These are phyloP conservation scores for Eupithecia pulchellata DNA, from an alignment of 2,888 invertebrate genomes.

Conservation along the genomic window DNA sequence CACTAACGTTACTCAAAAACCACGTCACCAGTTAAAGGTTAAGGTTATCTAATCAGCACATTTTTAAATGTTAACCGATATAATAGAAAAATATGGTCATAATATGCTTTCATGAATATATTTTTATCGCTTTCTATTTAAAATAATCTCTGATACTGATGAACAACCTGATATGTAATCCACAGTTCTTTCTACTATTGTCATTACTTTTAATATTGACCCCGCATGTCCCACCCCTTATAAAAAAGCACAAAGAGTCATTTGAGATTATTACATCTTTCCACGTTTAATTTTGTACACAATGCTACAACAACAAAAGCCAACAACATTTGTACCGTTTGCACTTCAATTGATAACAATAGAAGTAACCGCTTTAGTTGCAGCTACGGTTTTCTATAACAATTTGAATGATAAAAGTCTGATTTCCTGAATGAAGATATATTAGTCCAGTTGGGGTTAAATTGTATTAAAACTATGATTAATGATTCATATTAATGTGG, in stretches of 20 bases:
- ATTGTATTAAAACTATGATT: slow-evolving; percentile 85
- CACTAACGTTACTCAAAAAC: too few relatives aligned
- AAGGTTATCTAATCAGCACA: neutral
- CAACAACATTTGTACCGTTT: slow-evolving; percentile 76
- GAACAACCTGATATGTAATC: slow-evolving; percentile 42
- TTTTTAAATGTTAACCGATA: neutral
- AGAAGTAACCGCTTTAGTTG: slow-evolving; percentile 67
- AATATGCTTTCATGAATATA: neutral
- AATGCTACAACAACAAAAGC: slow-evolving; percentile 81
- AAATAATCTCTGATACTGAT: neutral
- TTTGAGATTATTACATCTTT: slow-evolving; percentile 83
- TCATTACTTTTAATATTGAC: slow-evolving; percentile 65
- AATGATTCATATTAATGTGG: slow-evolving; percentile 80
- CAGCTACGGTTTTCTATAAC: slow-evolving; percentile 71
- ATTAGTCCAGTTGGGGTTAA: slow-evolving; percentile 84
- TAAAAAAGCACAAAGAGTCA: slow-evolving; percentile 78
- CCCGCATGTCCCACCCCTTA: slow-evolving; percentile 77
- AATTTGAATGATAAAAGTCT: slow-evolving; percentile 82
- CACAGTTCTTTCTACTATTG: slow-evolving; percentile 24
- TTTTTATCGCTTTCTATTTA: neutral
- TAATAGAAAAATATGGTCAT: neutral
- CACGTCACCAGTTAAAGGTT: too few relatives aligned
- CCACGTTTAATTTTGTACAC: slow-evolving; percentile 83
- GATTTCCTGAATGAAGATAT: slow-evolving; percentile 81
- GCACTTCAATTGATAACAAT: slow-evolving; percentile 72